Percentiles rank a stretch among this genome's conserved stretches.
Evolutionary conservation across 1,140 invertebrate genomes (phyloP).

Genomic region (Zaprionus davidi): DNA sequence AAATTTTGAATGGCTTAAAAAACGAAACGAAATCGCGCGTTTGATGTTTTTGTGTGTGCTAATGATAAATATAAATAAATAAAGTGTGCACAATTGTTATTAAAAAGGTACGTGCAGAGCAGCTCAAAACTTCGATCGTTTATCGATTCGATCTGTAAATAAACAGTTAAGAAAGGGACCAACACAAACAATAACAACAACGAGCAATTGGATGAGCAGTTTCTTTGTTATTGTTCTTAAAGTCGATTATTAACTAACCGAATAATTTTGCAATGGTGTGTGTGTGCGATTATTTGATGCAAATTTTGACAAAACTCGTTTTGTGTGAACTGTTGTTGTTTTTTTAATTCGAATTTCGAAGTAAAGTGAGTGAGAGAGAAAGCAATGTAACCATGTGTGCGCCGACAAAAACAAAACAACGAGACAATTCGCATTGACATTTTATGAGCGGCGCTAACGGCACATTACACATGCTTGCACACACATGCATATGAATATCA

Average conservation of each 20-base stretch:
- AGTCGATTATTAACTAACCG: slow-evolving; percentile 54
- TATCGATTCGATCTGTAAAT: slow-evolving; percentile 11
- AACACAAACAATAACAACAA: slow-evolving; percentile 9
- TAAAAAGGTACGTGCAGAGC: slow-evolving; percentile 32
- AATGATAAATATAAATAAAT: slow-evolving; percentile 6
- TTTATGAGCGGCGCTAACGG: slow-evolving; percentile 81
- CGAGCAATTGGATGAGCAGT: slow-evolving; percentile 9
- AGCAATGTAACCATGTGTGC: slow-evolving; percentile 54
- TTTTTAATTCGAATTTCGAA: slow-evolving; percentile 21
- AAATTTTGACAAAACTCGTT: slow-evolving; percentile 72
- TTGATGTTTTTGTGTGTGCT: slow-evolving; percentile 25
- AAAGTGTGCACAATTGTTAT: slow-evolving; percentile 7
- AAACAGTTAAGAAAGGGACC: slow-evolving; percentile 1
- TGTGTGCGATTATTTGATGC: slow-evolving; percentile 53
- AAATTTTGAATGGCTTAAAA: slow-evolving; percentile 17
- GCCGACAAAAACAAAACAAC: slow-evolving; percentile 33
- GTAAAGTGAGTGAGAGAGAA: slow-evolving; percentile 20
- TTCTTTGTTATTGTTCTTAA: slow-evolving; percentile 46
- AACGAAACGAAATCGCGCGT: slow-evolving; percentile 18
- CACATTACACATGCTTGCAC: slow-evolving; percentile 40
- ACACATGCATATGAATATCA: slow-evolving; percentile 19
- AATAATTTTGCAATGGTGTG: slow-evolving; percentile 23
- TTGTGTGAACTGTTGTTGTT: slow-evolving; percentile 34
- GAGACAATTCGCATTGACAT: slow-evolving; percentile 67
- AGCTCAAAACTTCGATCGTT: neutral